Base-by-base conservation (phyloP, 2,113 vertebrate species). In the Madoqua kirkii region DNA sequence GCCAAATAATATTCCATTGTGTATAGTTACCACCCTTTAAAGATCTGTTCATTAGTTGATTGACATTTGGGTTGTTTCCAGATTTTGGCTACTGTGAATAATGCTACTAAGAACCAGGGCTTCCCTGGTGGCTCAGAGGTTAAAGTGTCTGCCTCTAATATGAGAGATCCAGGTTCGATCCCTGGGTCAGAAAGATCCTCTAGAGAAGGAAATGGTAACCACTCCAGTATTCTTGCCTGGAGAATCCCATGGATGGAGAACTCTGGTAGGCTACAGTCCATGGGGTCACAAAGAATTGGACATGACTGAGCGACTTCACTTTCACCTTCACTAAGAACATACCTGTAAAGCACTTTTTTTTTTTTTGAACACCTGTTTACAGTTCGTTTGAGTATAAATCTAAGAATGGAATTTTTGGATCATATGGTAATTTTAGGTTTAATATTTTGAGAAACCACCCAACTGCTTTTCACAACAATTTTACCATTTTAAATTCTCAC, bases 111-210 rank as follows among this genome's bases (percentile, higher is more conserved):
- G 17, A 79, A 59, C 27, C 25, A 59, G 57, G 57, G 10, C 57
- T 59, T 59, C 23, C 57, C 25, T 27, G 57, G 57, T 59, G 57
- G 57, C 57, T 59, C 57, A 59, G 57, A 27, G 57, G 25, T 59
- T 59, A 59, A 59, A 59, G 57, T 4, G 11, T 27, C 25, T 59
- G 25, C 57, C 57, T 59, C 10, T 25, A 27, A 27, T 59, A 4
- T 0, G 4, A 27, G 10, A 59, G 25, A 59, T 10, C 57, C 0
- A 0, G 57, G 57, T 59, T 27, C 0, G 0, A 27, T 59, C 10
- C 25, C 57, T 59, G 57, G 25, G 25, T 59, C 57, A 59, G 57
- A 25, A 59, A 59, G 25, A 59, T 27, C 21, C 25, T 25, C 57
- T 59, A 4, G 57, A 59, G 10, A 59, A 59, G 25, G 57, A 59